Percentiles rank a stretch among this genome's conserved stretches.
These are phyloP conservation scores for Cylloceria caligata DNA, from an alignment of 2,888 invertebrate genomes.

Conservation along the genomic window DNA sequence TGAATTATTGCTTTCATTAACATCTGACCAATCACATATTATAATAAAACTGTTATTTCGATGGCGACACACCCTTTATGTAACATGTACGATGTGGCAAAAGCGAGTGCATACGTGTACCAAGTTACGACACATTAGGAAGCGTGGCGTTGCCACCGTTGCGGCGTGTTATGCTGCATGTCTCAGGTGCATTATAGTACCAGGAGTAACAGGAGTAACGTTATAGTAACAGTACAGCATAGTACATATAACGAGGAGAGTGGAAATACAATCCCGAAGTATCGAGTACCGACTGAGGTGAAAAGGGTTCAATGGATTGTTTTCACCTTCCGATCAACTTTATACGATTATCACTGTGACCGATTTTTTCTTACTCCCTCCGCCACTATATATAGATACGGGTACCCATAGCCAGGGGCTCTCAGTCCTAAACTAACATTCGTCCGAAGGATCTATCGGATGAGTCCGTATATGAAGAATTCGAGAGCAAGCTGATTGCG, in stretches of 20 bases:
- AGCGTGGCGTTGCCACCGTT: conserved; percentile 50
- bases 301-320: conserved; percentile 48
- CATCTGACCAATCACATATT: not conserved
- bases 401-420: not conserved
- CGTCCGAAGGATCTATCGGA: not conserved
- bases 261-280: conserved; percentile 61
- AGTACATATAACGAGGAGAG: conserved; percentile 52
- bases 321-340: conserved; percentile 19
- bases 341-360: conserved; percentile 9
- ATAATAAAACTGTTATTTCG: conserved; percentile 35
- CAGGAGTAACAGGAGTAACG: no score
- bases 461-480: not conserved
- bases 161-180: conserved; percentile 43
- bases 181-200: conserved; percentile 40
- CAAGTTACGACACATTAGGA: conserved; percentile 67
- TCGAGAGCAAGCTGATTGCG: not conserved
- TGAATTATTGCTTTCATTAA: conserved; percentile 14
- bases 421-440: not conserved
- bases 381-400: not conserved
- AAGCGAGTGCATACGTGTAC: conserved; percentile 42
- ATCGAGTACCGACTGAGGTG: conserved; percentile 59
- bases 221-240: conserved; percentile 20
- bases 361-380: not conserved
- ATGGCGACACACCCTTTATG: conserved; percentile 52
- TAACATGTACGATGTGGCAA: conserved; percentile 51